Percentiles rank a stretch among this genome's conserved stretches.
Conservation (phyloP, 2,113 vertebrate species). For the Lophotis ruficrista region DNA sequence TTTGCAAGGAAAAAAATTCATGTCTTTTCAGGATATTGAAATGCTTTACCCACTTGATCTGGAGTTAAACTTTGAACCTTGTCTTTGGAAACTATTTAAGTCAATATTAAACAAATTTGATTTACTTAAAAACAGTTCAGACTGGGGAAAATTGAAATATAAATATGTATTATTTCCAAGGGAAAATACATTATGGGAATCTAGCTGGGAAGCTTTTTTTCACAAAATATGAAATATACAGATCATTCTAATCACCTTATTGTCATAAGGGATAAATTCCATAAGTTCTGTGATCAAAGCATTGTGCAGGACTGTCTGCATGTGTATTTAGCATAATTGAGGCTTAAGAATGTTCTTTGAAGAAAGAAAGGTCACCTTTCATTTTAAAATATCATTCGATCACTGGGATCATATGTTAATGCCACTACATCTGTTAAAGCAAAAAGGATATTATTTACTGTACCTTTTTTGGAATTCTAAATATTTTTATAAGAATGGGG, state of each 20-base stretch:
- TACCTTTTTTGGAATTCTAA: not conserved
- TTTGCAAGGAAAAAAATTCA: not conserved
- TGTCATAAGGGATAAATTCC: constrained; percentile 34
- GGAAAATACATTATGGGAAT: not conserved
- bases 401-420: not conserved
- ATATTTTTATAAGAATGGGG: not conserved
- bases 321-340: constrained; percentile 2
- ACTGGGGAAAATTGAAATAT: not conserved
- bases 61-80: not conserved
- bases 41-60: not conserved
- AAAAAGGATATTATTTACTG: not conserved
- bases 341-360: not conserved
- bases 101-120: not conserved
- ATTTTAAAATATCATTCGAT: constrained; percentile 17
- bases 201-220: not conserved
- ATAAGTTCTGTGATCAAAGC: constrained; percentile 51
- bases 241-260: constrained; percentile 48
- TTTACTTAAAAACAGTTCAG: not conserved
- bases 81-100: not conserved
- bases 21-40: not conserved
- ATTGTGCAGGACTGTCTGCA: not conserved
- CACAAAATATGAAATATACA: not conserved
- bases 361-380: constrained; percentile 13
- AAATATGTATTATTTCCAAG: not conserved
- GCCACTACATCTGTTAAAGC: not conserved